Conservation (phyloP, 2,797 vertebrate species). For the Acipenser oxyrinchus region DNA sequence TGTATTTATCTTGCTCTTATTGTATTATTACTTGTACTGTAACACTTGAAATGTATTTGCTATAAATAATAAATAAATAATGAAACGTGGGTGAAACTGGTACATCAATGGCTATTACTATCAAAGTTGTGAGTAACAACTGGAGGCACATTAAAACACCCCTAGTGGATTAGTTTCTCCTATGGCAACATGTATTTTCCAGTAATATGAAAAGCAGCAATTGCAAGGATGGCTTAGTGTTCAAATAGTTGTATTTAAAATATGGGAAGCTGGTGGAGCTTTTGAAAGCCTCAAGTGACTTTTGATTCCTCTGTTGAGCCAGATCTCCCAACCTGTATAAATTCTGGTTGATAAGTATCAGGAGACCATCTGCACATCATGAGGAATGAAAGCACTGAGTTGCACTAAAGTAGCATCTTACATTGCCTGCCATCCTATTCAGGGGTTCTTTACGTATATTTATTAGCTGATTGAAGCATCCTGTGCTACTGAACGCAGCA, state of each 20-base stretch:
- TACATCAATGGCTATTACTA: no score
- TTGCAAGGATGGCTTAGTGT: background rate
- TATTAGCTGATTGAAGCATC: background rate
- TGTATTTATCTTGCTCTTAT: no score
- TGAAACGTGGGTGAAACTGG: no score
- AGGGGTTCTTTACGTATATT: background rate
- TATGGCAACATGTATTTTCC: background rate
- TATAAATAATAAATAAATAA: no score
- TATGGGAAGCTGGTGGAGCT: background rate
- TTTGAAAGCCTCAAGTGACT: background rate
- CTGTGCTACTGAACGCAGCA: background rate
- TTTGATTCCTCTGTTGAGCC: background rate
- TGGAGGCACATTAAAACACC: no score
- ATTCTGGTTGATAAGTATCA: conserved; percentile 3
- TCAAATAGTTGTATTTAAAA: background rate
- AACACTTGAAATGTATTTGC: no score
- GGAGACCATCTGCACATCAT: background rate
- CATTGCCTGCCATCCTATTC: background rate
- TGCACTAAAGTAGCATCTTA: background rate
- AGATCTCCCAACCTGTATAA: background rate
- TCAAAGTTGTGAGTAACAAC: no score
- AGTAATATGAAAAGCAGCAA: background rate
- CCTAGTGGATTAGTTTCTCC: no score
- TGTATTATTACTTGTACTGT: no score
- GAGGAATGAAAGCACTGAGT: background rate